Conservation (phyloP, 2,113 vertebrate species). For the Heloderma charlesbogerti region DNA sequence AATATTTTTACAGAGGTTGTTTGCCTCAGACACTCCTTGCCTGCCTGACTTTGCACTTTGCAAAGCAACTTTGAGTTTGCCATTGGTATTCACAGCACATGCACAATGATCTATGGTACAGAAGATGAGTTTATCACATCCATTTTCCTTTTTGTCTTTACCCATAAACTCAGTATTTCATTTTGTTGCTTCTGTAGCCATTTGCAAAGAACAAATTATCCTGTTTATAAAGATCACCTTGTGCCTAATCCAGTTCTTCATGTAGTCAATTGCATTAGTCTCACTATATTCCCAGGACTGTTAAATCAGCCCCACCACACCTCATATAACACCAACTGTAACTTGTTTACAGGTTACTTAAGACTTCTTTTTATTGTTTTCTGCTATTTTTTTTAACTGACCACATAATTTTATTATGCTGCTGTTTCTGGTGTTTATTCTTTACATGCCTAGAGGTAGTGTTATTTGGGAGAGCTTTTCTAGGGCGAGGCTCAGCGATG, state of each 20-base stretch:
- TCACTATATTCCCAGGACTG: not conserved
- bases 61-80: not conserved
- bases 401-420: not conserved
- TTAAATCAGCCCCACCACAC: not conserved
- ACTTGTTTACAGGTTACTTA: not conserved
- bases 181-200: conserved; percentile 41
- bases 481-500: no score
- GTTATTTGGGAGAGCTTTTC: not conserved
- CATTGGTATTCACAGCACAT: conserved; percentile 48
- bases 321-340: not conserved
- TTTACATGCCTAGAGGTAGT: not conserved
- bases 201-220: not conserved
- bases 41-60: conserved; percentile 40
- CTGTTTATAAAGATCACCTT: not conserved
- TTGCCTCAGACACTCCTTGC: conserved; percentile 43
- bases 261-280: conserved; percentile 19
- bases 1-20: conserved; percentile 19
- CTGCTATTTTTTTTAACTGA: not conserved
- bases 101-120: conserved; percentile 39
- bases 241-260: not conserved
- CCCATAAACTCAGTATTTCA: conserved; percentile 17
- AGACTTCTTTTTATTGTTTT: not conserved
- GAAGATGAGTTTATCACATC: conserved; percentile 51
- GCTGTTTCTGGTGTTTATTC: not conserved
- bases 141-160: conserved; percentile 55